These are phyloP conservation scores for Sinocyclocheilus anshuiensis DNA, from an alignment of 2,113 vertebrate genomes.

Conservation along the genomic window DNA sequence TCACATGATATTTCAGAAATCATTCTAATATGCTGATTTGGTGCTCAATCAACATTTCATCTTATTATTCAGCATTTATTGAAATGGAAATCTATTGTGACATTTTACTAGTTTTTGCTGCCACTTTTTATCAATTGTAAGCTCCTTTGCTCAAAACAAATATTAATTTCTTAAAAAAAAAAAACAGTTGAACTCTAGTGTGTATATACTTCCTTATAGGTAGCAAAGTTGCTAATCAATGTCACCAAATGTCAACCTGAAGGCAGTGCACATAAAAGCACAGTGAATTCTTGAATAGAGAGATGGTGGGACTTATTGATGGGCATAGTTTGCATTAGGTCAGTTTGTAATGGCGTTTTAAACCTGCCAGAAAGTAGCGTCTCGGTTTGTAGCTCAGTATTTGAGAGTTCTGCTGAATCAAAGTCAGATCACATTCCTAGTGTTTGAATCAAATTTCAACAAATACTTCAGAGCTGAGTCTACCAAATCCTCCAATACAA, in stretches of 20 bases:
- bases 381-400: background rate
- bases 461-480: background rate
- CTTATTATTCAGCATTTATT: background rate
- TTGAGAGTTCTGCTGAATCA: background rate
- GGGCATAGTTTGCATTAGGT: background rate
- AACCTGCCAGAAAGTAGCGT: background rate
- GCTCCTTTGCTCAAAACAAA: background rate
- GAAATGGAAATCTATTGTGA: background rate
- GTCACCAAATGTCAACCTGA: background rate
- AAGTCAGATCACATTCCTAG: background rate
- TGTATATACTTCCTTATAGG: background rate
- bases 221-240: constrained; percentile 13
- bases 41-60: background rate
- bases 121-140: background rate
- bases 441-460: background rate
- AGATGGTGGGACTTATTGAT: no score
- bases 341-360: background rate
- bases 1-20: background rate
- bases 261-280: background rate
- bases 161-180: background rate
- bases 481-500: background rate
- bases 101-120: background rate
- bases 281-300: background rate
- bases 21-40: background rate
- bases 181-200: no score